These are phyloP conservation scores for Callopanchax toddi DNA, from an alignment of 2,113 vertebrate species.

Conservation along the genomic window DNA sequence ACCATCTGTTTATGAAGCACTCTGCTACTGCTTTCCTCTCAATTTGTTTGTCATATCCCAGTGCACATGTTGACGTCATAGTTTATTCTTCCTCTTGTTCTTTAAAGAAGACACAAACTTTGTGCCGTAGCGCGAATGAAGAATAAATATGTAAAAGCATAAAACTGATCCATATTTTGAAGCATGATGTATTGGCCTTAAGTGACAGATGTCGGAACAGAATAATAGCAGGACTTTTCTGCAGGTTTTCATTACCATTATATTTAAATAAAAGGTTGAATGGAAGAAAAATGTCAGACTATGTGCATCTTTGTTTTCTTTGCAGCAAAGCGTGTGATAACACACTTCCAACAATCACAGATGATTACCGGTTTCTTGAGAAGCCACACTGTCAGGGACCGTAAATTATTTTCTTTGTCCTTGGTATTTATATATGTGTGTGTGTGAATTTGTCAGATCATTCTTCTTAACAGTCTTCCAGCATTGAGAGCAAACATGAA, in stretches of 20 bases:
- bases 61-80: constrained; percentile 3
- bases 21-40: neutral
- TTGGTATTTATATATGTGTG: neutral
- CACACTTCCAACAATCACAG: neutral
- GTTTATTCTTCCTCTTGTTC: constrained; percentile 1
- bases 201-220: too few species aligned
- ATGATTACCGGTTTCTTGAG: neutral
- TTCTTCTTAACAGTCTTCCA: constrained; percentile 81
- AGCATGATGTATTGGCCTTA: too few species aligned
- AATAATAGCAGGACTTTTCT: too few species aligned
- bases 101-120: neutral
- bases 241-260: too few species aligned
- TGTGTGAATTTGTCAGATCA: neutral
- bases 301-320: neutral
- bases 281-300: constrained; percentile 3
- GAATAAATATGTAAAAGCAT: too few species aligned
- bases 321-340: constrained; percentile 5
- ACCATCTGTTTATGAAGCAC: neutral
- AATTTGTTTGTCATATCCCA: neutral
- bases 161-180: too few species aligned
- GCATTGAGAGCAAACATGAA: constrained; percentile 99
- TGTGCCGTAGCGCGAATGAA: too few species aligned
- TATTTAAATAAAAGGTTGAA: neutral
- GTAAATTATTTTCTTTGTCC: neutral
- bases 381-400: neutral